Evolutionary conservation across 2,888 invertebrate species (phyloP), one percentile per base, ranked within the genome.

Genomic region (Drosophila melanosoma): DNA sequence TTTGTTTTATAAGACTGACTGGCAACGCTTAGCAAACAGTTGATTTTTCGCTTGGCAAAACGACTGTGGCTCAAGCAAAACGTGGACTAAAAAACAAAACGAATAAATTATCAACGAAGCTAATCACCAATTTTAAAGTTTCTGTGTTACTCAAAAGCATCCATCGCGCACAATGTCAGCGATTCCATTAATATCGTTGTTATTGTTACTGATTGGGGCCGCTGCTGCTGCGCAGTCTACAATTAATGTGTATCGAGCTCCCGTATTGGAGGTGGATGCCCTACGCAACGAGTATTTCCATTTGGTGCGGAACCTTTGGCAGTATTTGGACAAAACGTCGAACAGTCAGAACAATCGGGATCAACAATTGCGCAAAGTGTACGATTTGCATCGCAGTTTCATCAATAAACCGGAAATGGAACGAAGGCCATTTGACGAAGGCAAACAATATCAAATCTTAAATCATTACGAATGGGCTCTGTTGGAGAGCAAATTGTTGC

Each of bases 391-490:
- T 87, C 81, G 88, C 5, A 78, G 81, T 54, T 93, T 93, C 40
- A 80, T 90, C 2, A 69, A 83, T 40, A 75, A 87, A 11, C 67
- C 54, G 6, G 72, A 79, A 51, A 79, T 93, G 73, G 58, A 67
- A 10, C 76, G 69, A 0, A 56, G 69, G 0, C 54, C 67, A 45
- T 93, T 91, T 69, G 64, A 77, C 20, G 65, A 77, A 17, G 74
- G 76, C 33, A 76, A 87, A 33, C 89, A 88, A 56, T 93, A 92
- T 70, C 86, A 83, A 26, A 79, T 92, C 45, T 88, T 87, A 76
- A 93, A 94, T 61, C 93, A 95, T 8, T 96, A 96, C 95, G 92
- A 95, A 72, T 96, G 96, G 96, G 94, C 93, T 40, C 93, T 94
- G 63, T 94, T 95, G 2, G 94, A 95, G 69, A 94, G 94, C 38